These are phyloP conservation scores for Eugnorisma glareosa DNA, from an alignment of 2,888 invertebrate genomes.

Conservation along the genomic window DNA sequence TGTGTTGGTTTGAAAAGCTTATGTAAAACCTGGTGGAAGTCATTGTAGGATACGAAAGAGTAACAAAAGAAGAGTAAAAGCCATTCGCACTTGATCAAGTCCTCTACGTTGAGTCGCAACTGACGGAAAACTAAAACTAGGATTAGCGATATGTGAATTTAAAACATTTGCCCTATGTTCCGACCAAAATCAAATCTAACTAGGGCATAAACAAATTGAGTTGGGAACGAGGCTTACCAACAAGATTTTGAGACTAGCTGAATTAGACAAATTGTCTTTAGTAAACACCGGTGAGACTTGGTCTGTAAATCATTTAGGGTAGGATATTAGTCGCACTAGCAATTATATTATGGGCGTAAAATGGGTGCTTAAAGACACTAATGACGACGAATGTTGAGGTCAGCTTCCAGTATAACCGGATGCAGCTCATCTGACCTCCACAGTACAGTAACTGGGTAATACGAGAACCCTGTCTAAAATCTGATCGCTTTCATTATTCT, in stretches of 20 bases:
- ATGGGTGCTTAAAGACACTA: background rate
- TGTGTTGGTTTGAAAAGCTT: background rate
- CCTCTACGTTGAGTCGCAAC: background rate
- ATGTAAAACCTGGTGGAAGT: background rate
- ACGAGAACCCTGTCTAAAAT: background rate
- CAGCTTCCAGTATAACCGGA: background rate
- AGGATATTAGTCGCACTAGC: too few relatives aligned
- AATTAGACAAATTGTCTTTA: constrained; percentile 45
- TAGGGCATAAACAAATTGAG: constrained; percentile 36
- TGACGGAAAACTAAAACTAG: background rate
- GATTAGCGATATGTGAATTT: constrained; percentile 9
- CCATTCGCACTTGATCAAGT: background rate
- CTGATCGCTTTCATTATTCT: background rate
- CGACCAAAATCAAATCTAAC: constrained; percentile 29
- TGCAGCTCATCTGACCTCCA: background rate
- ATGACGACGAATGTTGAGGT: background rate
- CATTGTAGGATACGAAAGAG: background rate
- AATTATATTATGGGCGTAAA: background rate
- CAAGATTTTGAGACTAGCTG: constrained; percentile 31
- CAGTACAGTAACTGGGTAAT: background rate
- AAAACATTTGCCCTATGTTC: background rate
- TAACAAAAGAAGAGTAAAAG: too few relatives aligned
- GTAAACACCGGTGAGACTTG: background rate
- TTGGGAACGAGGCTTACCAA: constrained; percentile 17
- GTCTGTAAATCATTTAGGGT: background rate